phyloP scores from a whole-genome alignment of 1,140 invertebrate genomes.

The Caenorhabditis brenneri region DNA sequence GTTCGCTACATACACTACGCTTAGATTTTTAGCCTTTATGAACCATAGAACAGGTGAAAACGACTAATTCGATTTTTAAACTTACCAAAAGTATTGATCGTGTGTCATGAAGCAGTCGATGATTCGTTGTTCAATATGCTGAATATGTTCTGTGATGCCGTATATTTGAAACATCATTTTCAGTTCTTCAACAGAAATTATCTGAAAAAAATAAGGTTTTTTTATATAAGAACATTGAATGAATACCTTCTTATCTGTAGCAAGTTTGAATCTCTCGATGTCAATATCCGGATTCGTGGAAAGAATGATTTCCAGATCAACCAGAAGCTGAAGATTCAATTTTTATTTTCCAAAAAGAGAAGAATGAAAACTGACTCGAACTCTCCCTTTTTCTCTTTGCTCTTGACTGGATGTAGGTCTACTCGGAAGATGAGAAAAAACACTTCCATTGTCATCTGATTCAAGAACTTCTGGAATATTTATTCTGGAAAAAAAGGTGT shows the following conservation, averaged over 20 bases:
- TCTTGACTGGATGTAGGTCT: conserved; percentile 17
- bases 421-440: conserved; percentile 22
- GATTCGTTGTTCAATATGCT: neutral
- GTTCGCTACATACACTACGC: neutral
- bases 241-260: neutral
- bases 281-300: neutral
- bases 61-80: neutral
- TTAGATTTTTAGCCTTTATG: neutral
- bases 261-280: neutral
- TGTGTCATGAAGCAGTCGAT: conserved; percentile 23
- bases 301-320: conserved; percentile 16
- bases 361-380: neutral
- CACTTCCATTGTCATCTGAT: conserved; percentile 12
- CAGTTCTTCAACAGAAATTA: conserved; percentile 1
- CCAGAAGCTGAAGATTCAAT: neutral
- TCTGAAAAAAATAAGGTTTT: neutral
- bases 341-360: neutral
- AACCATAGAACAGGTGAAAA: conserved; percentile 18
- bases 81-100: neutral
- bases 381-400: neutral
- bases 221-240: neutral
- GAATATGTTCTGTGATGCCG: conserved; percentile 12
- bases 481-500: neutral
- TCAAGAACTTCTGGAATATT: conserved; percentile 29
- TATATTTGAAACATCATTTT: conserved; percentile 7